phyloP scores from a whole-genome alignment of 1,140 invertebrate genomes.

The Sitodiplosis mosellana region DNA sequence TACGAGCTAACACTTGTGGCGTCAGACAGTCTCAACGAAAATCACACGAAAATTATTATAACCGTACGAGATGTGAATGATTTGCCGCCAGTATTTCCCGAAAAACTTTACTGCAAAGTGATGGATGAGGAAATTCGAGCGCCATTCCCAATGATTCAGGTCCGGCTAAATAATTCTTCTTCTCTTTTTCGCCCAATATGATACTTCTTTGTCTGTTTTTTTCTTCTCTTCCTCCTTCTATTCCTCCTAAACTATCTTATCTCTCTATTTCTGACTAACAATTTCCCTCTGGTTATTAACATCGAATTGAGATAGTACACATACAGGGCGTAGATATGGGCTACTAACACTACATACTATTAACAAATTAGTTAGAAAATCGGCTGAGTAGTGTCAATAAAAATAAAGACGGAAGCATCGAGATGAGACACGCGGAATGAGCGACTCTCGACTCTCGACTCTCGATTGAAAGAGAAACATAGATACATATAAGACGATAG shows the following conservation, averaged over 20 bases:
- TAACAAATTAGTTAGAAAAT: no score
- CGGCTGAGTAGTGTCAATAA: no score
- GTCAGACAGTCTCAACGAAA: slow-evolving; percentile 70
- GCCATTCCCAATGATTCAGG: slow-evolving; percentile 44
- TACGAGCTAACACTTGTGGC: slow-evolving; percentile 73
- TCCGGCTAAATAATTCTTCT: slow-evolving; percentile 15
- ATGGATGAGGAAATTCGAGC: slow-evolving; percentile 45
- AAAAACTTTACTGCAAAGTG: slow-evolving; percentile 41
- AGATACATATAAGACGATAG: no score
- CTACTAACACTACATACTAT: no score
- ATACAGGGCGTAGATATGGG: no score
- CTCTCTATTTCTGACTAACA: neutral
- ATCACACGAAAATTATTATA: slow-evolving; percentile 57
- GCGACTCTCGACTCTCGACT: no score
- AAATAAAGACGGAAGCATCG: no score
- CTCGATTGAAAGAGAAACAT: no score
- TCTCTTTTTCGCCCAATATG: neutral
- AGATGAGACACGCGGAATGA: no score
- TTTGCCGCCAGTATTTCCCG: slow-evolving; percentile 56
- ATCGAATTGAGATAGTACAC: no score
- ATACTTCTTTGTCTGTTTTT: neutral
- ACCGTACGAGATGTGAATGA: slow-evolving; percentile 65
- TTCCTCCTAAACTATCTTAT: neutral
- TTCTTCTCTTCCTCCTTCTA: neutral
- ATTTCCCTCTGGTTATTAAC: no score